phyloP scores from a whole-genome alignment of 37 sponge, comb jelly and placozoan species.

The Haliclona indistincta region DNA sequence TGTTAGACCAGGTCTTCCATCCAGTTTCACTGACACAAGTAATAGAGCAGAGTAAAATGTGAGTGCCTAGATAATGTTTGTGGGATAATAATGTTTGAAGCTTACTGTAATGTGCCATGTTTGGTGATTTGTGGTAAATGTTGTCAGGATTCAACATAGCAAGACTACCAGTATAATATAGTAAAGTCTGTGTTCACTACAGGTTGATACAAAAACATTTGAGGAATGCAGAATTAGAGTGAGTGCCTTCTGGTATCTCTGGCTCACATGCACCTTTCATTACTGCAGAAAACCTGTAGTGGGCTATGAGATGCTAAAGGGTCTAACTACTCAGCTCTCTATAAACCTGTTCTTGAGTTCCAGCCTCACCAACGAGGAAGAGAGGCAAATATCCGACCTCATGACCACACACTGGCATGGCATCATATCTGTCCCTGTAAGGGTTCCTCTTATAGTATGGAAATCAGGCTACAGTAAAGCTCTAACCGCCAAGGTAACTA shows the following conservation, averaged over 20 bases:
- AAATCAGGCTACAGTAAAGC: constrained; percentile 76
- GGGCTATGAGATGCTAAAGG: constrained; percentile 73
- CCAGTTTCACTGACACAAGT: constrained; percentile 26
- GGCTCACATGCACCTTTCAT: background rate
- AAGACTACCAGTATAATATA: too few species aligned
- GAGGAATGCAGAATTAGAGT: too few species aligned
- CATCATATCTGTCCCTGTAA: constrained; percentile 80
- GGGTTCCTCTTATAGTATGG: constrained; percentile 43
- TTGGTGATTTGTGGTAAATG: too few species aligned
- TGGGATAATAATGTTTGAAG: too few species aligned
- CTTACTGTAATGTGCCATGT: too few species aligned
- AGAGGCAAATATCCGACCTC: constrained; percentile 51
- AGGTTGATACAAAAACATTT: too few species aligned
- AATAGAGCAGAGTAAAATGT: constrained; percentile 30
- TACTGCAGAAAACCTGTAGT: constrained; percentile 36
- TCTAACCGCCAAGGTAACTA: constrained; percentile 53
- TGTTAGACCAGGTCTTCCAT: constrained; percentile 22
- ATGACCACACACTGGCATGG: constrained; percentile 88
- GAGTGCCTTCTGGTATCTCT: too few species aligned
- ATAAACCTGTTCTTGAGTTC: constrained; percentile 69
- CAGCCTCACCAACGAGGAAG: constrained; percentile 26
- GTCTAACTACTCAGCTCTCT: constrained; percentile 59
- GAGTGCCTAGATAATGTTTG: too few species aligned
- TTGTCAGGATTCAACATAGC: too few species aligned
- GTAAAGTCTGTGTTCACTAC: too few species aligned